Conservation (phyloP, 1,140 invertebrate genomes). For the Thalassaphorura encarpata region DNA sequence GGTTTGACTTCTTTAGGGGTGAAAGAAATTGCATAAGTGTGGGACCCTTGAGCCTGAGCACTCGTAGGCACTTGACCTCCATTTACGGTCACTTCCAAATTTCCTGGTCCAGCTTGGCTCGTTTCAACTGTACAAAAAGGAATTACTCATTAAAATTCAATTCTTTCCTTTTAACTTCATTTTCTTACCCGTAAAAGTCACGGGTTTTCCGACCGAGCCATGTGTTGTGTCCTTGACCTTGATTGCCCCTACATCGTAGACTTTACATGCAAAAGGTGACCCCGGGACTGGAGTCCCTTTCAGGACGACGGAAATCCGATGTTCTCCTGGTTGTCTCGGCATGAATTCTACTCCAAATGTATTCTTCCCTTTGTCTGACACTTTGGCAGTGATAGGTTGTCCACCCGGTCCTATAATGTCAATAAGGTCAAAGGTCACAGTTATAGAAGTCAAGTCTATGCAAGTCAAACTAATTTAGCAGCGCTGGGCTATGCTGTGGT, state of each 20-base stretch:
- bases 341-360: slow-evolving; percentile 78
- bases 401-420: slow-evolving; percentile 64
- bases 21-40: slow-evolving; percentile 95
- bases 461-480: not conserved
- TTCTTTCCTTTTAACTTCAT: not conserved
- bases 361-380: slow-evolving; percentile 56
- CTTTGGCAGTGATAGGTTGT: slow-evolving; percentile 73
- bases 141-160: too few relatives aligned
- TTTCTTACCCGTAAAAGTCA: slow-evolving; percentile 79
- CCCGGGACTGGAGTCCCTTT: slow-evolving; percentile 52
- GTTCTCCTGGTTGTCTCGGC: slow-evolving; percentile 75
- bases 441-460: slow-evolving; percentile 13
- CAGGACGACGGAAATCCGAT: slow-evolving; percentile 66
- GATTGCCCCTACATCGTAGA: slow-evolving; percentile 89
- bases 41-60: slow-evolving; percentile 85
- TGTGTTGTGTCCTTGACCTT: slow-evolving; percentile 82
- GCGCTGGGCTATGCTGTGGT: too few relatives aligned
- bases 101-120: slow-evolving; percentile 88
- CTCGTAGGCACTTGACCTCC: slow-evolving; percentile 90
- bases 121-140: slow-evolving; percentile 69
- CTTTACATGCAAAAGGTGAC: slow-evolving; percentile 85
- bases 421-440: slow-evolving; percentile 18
- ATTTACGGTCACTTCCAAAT: slow-evolving; percentile 93
- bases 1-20: slow-evolving; percentile 77
- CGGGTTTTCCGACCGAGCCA: slow-evolving; percentile 82